These are phyloP conservation scores for Pseudochirops corinnae DNA, from an alignment of 2,797 vertebrate genomes.

Conservation along the genomic window DNA sequence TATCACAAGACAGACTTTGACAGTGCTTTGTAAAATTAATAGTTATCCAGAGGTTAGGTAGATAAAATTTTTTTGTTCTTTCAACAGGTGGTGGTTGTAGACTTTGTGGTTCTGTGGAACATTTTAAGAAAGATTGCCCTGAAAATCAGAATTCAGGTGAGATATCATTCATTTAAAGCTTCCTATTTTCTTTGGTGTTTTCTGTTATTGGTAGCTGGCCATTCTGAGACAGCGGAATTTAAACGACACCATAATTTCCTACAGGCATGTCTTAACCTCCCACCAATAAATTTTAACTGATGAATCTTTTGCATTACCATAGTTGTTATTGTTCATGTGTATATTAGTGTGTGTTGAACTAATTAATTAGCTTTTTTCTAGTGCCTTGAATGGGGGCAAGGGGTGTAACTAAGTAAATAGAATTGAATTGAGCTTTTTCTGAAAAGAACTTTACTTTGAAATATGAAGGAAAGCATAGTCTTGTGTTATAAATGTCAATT, in stretches of 20 bases:
- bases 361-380: neutral
- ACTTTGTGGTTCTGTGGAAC: slow-evolving; percentile 96
- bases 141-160: slow-evolving; percentile 91
- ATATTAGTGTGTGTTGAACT: neutral
- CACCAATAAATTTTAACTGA: neutral
- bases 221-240: neutral
- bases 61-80: slow-evolving; percentile 45
- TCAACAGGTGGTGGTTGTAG: slow-evolving; percentile 92
- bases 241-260: neutral
- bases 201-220: neutral
- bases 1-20: neutral
- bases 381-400: neutral
- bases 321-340: neutral
- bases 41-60: neutral
- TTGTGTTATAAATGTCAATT: neutral
- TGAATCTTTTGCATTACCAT: neutral
- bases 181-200: neutral
- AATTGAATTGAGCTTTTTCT: neutral
- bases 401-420: neutral
- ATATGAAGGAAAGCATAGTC: neutral
- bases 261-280: neutral
- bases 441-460: neutral
- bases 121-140: slow-evolving; percentile 95
- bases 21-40: neutral
- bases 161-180: slow-evolving; percentile 40